Percentiles rank a stretch among this genome's conserved stretches.
These are phyloP conservation scores for Hephaestus fuliginosus DNA, from an alignment of 2,797 vertebrate genomes.

Conservation along the genomic window DNA sequence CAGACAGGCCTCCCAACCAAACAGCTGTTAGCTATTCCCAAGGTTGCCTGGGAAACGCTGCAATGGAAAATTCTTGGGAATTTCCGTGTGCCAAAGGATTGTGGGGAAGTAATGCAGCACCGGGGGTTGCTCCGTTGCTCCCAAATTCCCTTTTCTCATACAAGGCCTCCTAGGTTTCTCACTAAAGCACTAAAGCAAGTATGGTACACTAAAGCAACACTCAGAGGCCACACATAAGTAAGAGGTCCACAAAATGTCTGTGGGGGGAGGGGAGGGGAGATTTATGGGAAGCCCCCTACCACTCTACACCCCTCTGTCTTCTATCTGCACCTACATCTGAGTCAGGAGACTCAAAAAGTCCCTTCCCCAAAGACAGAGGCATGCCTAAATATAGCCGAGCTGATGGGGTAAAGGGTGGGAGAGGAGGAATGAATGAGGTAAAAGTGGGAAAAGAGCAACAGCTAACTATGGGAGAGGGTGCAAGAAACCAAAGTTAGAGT, in stretches of 20 bases:
- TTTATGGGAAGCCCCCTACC: slow-evolving; percentile 41
- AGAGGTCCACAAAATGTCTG: slow-evolving; percentile 3
- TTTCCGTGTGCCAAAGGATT: slow-evolving; percentile 66
- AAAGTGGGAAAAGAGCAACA: not conserved
- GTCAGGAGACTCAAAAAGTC: slow-evolving; percentile 25
- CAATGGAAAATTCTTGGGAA: slow-evolving; percentile 82
- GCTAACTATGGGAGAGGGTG: not conserved
- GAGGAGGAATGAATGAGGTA: not conserved
- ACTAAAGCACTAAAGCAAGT: slow-evolving; percentile 15
- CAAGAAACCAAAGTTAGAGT: slow-evolving; percentile 1
- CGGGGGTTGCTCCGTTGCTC: slow-evolving; percentile 1
- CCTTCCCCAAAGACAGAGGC: slow-evolving; percentile 32
- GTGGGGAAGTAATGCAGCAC: slow-evolving; percentile 30
- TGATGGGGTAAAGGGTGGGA: not conserved
- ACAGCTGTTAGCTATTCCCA: slow-evolving; percentile 83
- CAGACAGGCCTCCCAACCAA: slow-evolving; percentile 54
- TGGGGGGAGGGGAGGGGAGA: not conserved
- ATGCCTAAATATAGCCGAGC: slow-evolving; percentile 68
- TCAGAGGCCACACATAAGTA: slow-evolving; percentile 23
- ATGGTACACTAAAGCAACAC: slow-evolving; percentile 41
- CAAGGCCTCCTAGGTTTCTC: not conserved
- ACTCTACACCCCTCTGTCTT: slow-evolving; percentile 9
- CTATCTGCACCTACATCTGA: slow-evolving; percentile 41
- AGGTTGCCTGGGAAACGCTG: slow-evolving; percentile 75
- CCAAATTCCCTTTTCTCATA: slow-evolving; percentile 9